phyloP scores from a whole-genome alignment of 1,140 invertebrate species.

The Eumaeus atala region DNA sequence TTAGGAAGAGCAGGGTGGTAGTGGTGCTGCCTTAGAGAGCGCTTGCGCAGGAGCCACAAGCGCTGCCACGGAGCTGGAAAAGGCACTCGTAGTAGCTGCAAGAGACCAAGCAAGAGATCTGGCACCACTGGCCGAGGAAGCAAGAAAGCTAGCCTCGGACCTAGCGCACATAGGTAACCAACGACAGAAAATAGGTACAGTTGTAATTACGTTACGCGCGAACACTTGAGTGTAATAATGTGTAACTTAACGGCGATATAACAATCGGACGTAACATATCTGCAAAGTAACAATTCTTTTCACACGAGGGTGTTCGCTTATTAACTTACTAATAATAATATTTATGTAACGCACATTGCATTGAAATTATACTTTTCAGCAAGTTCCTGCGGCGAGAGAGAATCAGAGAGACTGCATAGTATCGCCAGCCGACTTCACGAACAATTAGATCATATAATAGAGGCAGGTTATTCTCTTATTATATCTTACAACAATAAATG shows the following conservation, averaged over 20 bases:
- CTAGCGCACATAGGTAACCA: conserved; percentile 67
- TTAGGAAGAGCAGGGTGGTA: conserved; percentile 67
- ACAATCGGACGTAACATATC: not conserved
- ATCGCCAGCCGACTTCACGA: conserved; percentile 74
- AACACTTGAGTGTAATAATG: conserved; percentile 42
- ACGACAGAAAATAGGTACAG: conserved; percentile 52
- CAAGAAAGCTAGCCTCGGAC: conserved; percentile 63
- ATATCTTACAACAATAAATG: not conserved
- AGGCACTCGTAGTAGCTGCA: conserved; percentile 61
- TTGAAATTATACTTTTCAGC: conserved; percentile 39
- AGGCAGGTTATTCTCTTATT: conserved; percentile 43
- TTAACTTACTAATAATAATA: conserved; percentile 16
- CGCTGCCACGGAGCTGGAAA: conserved; percentile 58
- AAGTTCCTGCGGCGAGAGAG: conserved; percentile 71
- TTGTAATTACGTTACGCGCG: conserved; percentile 33
- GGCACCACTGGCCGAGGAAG: conserved; percentile 60
- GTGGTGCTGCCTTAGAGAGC: conserved; percentile 60
- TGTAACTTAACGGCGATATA: conserved; percentile 11
- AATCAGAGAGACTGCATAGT: conserved; percentile 72
- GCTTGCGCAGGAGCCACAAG: conserved; percentile 57
- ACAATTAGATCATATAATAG: conserved; percentile 75
- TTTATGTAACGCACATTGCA: conserved; percentile 22
- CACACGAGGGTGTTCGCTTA: conserved; percentile 38
- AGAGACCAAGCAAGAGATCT: conserved; percentile 64
- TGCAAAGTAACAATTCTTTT: conserved; percentile 15